A percentile compares a stretch with the other conserved stretches of the same genome.
These are phyloP conservation scores for Drosophila pruinosa DNA, from an alignment of 1,140 invertebrate species.

Conservation along the genomic window DNA sequence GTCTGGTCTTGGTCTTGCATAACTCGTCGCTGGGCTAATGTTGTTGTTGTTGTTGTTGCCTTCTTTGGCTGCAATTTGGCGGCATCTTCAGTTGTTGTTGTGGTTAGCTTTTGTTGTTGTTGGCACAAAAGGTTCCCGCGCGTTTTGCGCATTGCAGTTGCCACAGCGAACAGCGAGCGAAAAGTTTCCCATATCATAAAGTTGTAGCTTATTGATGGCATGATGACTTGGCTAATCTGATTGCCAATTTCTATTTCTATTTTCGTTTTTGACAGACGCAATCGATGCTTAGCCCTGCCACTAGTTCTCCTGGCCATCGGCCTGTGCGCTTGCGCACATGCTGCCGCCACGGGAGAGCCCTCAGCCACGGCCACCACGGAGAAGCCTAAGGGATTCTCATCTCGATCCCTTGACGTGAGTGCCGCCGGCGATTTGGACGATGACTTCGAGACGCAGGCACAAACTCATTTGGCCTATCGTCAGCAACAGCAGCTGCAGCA, in stretches of 20 bases:
- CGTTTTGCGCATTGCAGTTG: constrained; percentile 60
- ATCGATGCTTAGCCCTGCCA: constrained; percentile 47
- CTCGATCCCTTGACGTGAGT: constrained; percentile 68
- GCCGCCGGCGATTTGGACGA: constrained; percentile 60
- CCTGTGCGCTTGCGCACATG: constrained; percentile 43
- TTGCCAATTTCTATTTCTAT: constrained; percentile 33
- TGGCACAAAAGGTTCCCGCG: constrained; percentile 73
- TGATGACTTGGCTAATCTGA: constrained; percentile 56
- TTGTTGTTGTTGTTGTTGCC: constrained; percentile 52
- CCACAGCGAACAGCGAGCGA: constrained; percentile 36
- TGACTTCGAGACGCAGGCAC: constrained; percentile 77
- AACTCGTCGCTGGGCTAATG: constrained; percentile 66
- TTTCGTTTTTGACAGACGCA: constrained; percentile 51
- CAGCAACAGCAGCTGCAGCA: constrained; percentile 61
- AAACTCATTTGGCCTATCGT: constrained; percentile 76
- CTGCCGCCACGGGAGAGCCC: constrained; percentile 53
- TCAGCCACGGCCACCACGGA: constrained; percentile 71
- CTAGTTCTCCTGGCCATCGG: constrained; percentile 57
- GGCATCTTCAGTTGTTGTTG: constrained; percentile 59
- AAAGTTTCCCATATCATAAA: constrained; percentile 82
- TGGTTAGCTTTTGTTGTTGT: constrained; percentile 39
- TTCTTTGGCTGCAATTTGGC: constrained; percentile 77
- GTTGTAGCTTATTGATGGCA: constrained; percentile 60
- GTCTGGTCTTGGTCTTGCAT: constrained; percentile 67
- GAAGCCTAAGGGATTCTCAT: constrained; percentile 71